A percentile compares a stretch with the other conserved stretches of the same genome.
phyloP scores from a whole-genome alignment of 2,113 vertebrate species.

The Otis tarda region DNA sequence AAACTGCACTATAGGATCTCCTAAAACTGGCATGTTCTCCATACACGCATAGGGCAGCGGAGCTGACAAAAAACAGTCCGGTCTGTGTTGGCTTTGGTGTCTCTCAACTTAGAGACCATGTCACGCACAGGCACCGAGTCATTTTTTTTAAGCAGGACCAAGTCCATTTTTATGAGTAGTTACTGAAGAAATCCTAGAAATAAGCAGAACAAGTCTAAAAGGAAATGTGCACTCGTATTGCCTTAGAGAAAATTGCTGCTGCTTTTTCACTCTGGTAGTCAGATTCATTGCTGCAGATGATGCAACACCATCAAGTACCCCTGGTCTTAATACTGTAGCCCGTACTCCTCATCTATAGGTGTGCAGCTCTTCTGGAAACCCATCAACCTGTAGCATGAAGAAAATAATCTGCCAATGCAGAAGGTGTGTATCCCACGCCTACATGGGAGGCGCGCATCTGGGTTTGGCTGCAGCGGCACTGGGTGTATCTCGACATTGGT shows the following conservation, averaged over 20 bases:
- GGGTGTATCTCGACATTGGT: fast-evolving
- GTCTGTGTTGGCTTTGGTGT: neutral
- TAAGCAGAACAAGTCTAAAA: neutral
- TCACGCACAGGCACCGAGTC: neutral
- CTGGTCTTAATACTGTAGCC: neutral
- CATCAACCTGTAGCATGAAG: neutral
- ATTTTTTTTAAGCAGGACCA: neutral
- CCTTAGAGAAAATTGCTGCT: neutral
- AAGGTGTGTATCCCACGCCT: neutral
- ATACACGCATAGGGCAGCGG: neutral
- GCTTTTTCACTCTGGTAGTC: neutral
- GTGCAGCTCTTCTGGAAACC: neutral
- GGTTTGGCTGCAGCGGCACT: neutral
- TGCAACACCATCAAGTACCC: neutral
- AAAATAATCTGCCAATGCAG: neutral
- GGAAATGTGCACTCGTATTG: neutral
- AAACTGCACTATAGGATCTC: neutral
- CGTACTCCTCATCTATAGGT: neutral
- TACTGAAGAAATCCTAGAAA: neutral
- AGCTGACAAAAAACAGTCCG: neutral
- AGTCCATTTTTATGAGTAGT: neutral
- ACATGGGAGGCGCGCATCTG: neutral
- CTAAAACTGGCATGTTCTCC: neutral
- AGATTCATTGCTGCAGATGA: neutral
- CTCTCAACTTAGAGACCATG: neutral